Evolutionary conservation across 2,113 vertebrate species (phyloP).

Genomic region (Anas platyrhynchos): DNA sequence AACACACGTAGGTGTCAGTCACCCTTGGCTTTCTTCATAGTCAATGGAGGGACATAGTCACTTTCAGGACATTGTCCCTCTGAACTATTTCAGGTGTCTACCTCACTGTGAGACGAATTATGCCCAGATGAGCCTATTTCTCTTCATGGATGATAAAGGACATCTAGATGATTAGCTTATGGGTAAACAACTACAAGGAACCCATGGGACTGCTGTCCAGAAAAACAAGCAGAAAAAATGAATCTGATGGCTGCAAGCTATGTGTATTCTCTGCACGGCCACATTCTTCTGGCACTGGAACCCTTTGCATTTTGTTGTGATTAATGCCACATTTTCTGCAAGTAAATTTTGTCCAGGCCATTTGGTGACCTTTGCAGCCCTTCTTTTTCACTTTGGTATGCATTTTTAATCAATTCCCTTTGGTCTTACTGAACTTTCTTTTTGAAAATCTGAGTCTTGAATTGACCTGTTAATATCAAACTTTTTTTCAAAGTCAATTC

Average conservation of each 20-base stretch:
- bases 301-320: not conserved
- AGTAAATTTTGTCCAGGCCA: not conserved
- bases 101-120: not conserved
- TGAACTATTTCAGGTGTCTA: not conserved
- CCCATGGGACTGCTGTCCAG: not conserved
- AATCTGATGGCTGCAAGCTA: not conserved
- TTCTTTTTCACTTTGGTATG: not conserved
- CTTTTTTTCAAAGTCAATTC: not conserved
- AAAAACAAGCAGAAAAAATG: not conserved
- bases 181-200: not conserved
- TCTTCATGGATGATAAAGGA: not conserved
- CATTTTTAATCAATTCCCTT: constrained; percentile 25
- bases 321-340: constrained; percentile 25
- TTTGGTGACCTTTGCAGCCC: constrained; percentile 37
- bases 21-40: not conserved
- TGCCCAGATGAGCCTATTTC: not conserved
- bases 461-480: not conserved
- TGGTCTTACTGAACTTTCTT: not conserved
- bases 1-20: not conserved
- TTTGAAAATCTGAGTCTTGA: constrained; percentile 11
- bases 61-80: not conserved
- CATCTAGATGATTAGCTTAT: not conserved
- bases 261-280: not conserved
- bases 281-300: not conserved
- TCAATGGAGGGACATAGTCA: not conserved